Base-by-base conservation (phyloP, 2,888 invertebrate species). In the Aelia acuminata region DNA sequence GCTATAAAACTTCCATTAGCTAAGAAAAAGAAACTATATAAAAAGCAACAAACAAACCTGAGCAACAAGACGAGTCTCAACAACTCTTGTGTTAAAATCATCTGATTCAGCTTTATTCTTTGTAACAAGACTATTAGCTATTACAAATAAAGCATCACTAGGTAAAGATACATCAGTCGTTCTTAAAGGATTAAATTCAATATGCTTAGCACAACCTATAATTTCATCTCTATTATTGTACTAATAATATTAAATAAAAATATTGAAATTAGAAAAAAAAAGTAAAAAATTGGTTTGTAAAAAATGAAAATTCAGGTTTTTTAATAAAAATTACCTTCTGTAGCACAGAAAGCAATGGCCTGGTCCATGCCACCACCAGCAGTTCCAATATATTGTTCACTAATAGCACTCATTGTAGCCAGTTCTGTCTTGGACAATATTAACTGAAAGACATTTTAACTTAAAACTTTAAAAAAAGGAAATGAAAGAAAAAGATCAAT, bases 281-380 rank as follows among this genome's bases (percentile, higher is more conserved):
- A 4, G n/a, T n/a, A 43, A 70, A n/a, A n/a, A n/a, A n/a, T n/a
- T n/a, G n/a, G n/a, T n/a, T n/a, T n/a, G n/a, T n/a, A n/a, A 48
- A 75, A 87, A 75, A 15, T 13, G 20, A 18, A n/a, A 49, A 85
- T 10, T 11, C 20, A 84, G 26, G 26, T n/a, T 48, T 0, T 26
- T 11, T 49, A 88, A 49, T 75, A 75, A 31, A 90, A 90, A 91
- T 91, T 92, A 94, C 94, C 96, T 92, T 95, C 94, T 91, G 95
- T 95, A 5, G 97, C 99, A 75, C 99, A 94, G 92, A 98, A 97
- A 87, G 98, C 98, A 91, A 99, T 98, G 0, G 99, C 99, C 93
- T 99, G 99, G 93, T 99, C 99, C 99, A 99, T 99, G 89, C 99
- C 99, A 70, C 99, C 99, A 43, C 99, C 99, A 93, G 98, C 96